Evolutionary conservation across 2,888 invertebrate species (phyloP), one percentile per base, ranked within the genome.

Genomic region (Apodemia mormo): DNA sequence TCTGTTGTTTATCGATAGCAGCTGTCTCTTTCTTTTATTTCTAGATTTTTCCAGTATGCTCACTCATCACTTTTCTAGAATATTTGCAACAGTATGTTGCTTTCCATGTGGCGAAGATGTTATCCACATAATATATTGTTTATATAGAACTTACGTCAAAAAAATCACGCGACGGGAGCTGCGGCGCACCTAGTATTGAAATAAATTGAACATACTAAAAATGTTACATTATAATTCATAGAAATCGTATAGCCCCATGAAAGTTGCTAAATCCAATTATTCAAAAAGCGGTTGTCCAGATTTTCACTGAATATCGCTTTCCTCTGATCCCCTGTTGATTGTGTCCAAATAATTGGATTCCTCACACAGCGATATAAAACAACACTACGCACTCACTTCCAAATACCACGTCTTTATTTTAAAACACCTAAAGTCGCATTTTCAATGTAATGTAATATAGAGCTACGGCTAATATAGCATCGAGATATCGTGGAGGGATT

Each of bases 301-400:
- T 58, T 58, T 58, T 58, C 58, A 58, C 58, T 58, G 58, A 58
- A 58, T 58, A 70, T 72, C 73, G 74, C 73, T 74, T 74, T 73
- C 77, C 74, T 74, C 74, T 85, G 81, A 85, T 84, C 81, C 80
- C 78, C 76, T 81, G 81, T 86, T 86, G 85, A 88, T 87, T 86
- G 86, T 85, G 83, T 82, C 82, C 85, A 84, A 81, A 87, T 89
- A 89, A 89, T 88, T 89, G 88, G 87, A 89, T 87, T 84, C 78
- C 81, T 80, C 80, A 75, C 77, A 76, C 75, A 71, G 74, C 71
- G 65, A 65, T 71, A 68, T 49, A 14, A 66, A 49, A 70, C 73
- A 73, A 73, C 72, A 67, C 70, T 70, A 70, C 70, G 68, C 73
- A 69, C 52, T 69, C 71, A 68, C 69, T 73, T 71, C 66, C 52